These are phyloP conservation scores for Melanocharis versteri DNA, from an alignment of 2,113 vertebrate genomes.

Conservation along the genomic window DNA sequence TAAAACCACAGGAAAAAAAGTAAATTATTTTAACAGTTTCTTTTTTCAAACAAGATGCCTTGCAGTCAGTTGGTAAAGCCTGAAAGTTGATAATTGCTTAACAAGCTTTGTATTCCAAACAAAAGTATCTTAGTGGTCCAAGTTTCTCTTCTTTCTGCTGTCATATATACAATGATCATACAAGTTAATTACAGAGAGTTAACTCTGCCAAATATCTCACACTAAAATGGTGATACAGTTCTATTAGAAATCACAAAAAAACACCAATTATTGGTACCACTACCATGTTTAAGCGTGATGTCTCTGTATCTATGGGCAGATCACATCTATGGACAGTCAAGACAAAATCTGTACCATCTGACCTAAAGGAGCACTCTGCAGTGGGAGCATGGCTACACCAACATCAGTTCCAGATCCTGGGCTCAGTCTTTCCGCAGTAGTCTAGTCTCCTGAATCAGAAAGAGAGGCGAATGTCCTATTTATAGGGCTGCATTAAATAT, in stretches of 20 bases:
- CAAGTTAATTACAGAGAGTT: not conserved
- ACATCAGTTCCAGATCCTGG: not conserved
- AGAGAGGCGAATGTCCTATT: not conserved
- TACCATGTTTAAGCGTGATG: rapidly evolving
- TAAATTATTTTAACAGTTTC: not conserved
- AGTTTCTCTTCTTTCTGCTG: constrained; percentile 6
- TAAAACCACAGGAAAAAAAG: not conserved
- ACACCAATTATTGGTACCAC: not conserved
- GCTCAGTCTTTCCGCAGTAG: not conserved
- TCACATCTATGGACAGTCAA: not conserved
- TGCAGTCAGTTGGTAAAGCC: constrained; percentile 8
- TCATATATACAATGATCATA: not conserved
- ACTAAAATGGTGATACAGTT: not conserved
- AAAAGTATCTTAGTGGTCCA: not conserved
- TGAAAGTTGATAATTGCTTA: constrained; percentile 27
- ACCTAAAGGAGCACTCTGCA: not conserved
- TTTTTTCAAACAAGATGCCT: constrained; percentile 38
- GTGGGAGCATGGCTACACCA: not conserved
- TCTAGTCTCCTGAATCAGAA: not conserved
- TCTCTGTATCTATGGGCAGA: not conserved
- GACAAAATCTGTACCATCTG: not conserved
- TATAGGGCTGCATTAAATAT: not conserved
- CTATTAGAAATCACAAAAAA: not conserved
- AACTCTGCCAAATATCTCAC: not conserved
- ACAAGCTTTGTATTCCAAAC: constrained; percentile 41